Evolutionary conservation across 1,140 invertebrate genomes (phyloP).

Genomic region (Leguminivora glycinivorella): DNA sequence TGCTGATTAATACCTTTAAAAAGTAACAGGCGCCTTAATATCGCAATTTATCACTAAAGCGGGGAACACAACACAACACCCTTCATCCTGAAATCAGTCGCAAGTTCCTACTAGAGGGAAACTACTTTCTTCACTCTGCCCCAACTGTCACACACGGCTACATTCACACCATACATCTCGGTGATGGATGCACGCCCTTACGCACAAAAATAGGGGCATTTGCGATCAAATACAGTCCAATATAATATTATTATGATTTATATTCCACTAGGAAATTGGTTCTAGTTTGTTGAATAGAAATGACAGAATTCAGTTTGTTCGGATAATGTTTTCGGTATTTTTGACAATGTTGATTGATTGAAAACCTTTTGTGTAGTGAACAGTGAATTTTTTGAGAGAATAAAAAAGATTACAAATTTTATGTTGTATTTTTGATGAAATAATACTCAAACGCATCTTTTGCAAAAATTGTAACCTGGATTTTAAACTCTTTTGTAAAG

Average conservation of each 20-base stretch:
- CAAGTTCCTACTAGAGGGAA: no score
- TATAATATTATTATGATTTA: slow-evolving; percentile 26
- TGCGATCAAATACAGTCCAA: slow-evolving; percentile 20
- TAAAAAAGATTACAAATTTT: not conserved
- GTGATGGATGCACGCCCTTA: slow-evolving; percentile 10
- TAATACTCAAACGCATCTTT: no score
- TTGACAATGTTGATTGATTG: not conserved
- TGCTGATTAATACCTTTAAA: no score
- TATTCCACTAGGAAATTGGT: slow-evolving; percentile 12
- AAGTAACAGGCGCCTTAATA: no score
- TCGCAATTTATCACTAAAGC: no score
- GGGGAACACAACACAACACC: no score
- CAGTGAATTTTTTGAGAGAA: not conserved
- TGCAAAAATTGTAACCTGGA: no score
- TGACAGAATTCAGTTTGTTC: not conserved
- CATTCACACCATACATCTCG: slow-evolving; percentile 3
- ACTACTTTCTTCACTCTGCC: not conserved
- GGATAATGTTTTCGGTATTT: not conserved
- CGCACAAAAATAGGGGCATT: slow-evolving; percentile 14
- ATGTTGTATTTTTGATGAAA: not conserved
- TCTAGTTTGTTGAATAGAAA: not conserved
- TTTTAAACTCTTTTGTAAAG: no score
- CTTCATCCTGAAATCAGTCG: no score
- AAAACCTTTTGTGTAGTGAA: not conserved
- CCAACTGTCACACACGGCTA: not conserved